These are phyloP conservation scores for Valencia hispanica DNA, from an alignment of 2,797 vertebrate genomes.

Conservation along the genomic window DNA sequence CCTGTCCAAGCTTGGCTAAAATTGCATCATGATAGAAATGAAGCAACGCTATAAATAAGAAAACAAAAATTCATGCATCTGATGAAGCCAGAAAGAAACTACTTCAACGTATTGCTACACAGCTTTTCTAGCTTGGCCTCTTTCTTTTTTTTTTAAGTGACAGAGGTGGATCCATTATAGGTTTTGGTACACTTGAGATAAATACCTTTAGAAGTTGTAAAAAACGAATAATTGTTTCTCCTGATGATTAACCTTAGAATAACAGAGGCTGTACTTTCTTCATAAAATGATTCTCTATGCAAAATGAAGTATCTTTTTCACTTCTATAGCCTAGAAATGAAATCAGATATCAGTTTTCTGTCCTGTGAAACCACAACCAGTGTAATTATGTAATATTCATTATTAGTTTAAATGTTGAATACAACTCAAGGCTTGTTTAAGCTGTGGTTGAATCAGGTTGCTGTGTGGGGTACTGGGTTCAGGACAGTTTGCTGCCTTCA, in stretches of 20 bases:
- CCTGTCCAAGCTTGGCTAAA: background rate
- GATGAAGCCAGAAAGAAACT: background rate
- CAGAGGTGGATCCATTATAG: too few relatives aligned
- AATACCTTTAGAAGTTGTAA: background rate
- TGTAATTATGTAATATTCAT: background rate
- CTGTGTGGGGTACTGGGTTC: background rate
- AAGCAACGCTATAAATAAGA: constrained; percentile 1
- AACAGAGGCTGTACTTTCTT: background rate
- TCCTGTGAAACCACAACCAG: background rate
- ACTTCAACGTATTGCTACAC: background rate
- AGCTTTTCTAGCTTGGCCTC: background rate
- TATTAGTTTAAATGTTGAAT: background rate
- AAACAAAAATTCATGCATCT: constrained; percentile 1
- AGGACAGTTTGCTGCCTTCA: constrained; percentile 1
- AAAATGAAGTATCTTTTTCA: background rate
- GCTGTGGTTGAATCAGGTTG: background rate
- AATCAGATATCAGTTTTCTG: background rate
- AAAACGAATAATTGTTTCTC: background rate
- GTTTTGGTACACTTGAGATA: too few relatives aligned
- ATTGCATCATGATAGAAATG: background rate
- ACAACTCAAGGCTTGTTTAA: too few relatives aligned
- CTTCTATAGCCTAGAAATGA: background rate
- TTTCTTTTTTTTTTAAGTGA: background rate
- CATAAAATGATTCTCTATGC: background rate
- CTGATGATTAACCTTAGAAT: background rate